These are phyloP conservation scores for Epistrophe grossulariae DNA, from an alignment of 2,888 invertebrate species.

Conservation along the genomic window DNA sequence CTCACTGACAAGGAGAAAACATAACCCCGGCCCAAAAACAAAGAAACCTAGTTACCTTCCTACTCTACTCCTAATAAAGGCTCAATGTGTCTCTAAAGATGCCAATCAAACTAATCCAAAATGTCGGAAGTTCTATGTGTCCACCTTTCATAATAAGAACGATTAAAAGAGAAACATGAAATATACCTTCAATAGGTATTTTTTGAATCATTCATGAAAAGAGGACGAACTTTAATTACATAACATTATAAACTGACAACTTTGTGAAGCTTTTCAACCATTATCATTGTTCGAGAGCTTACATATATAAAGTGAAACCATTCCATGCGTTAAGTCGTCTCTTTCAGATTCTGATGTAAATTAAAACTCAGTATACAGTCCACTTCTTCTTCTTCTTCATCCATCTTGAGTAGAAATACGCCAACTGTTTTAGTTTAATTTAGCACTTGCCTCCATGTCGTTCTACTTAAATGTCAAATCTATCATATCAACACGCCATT, in stretches of 20 bases:
- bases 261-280: neutral
- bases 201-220: neutral
- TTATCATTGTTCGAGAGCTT: neutral
- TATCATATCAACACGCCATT: slow-evolving; percentile 58
- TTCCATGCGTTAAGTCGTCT: slow-evolving; percentile 5
- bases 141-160: neutral
- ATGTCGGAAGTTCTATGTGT: neutral
- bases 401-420: neutral
- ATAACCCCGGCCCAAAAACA: neutral
- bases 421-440: slow-evolving; percentile 46
- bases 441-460: slow-evolving; percentile 18
- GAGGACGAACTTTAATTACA: slow-evolving; percentile 28
- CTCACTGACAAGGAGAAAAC: neutral
- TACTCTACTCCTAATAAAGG: neutral
- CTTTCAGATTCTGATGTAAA: slow-evolving; percentile 24
- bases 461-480: slow-evolving; percentile 50
- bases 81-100: slow-evolving; percentile 1
- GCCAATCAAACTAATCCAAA: slow-evolving; percentile 24
- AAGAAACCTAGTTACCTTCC: neutral
- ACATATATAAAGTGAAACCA: neutral
- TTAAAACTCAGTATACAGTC: slow-evolving; percentile 5
- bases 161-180: neutral
- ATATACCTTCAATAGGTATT: neutral
- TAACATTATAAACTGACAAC: slow-evolving; percentile 32
- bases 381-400: neutral